A percentile compares a stretch with the other conserved stretches of the same genome.
phyloP scores from a whole-genome alignment of 2,888 invertebrate species.

The Xylota segnis region DNA sequence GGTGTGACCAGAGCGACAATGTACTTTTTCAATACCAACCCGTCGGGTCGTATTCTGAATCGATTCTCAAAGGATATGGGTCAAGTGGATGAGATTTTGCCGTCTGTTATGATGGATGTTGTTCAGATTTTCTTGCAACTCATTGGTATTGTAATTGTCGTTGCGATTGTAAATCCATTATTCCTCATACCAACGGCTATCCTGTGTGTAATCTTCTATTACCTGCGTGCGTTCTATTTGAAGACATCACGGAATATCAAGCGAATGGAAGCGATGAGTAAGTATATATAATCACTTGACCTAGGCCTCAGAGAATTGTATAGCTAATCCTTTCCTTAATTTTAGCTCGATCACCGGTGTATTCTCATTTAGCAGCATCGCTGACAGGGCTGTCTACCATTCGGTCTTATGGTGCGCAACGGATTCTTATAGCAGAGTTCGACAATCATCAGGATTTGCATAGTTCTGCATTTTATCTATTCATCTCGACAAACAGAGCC shows the following conservation, averaged over 20 bases:
- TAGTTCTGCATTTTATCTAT: conserved; percentile 96
- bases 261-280: conserved; percentile 92
- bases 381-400: conserved; percentile 96
- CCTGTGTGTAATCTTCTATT: conserved; percentile 90
- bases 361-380: conserved; percentile 95
- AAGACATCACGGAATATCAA: conserved; percentile 92
- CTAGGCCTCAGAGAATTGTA: background rate
- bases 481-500: conserved; percentile 95
- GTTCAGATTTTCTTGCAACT: conserved; percentile 92
- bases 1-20: conserved; percentile 92
- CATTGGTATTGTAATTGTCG: conserved; percentile 91
- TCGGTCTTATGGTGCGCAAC: conserved; percentile 93
- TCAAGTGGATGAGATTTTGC: conserved; percentile 85
- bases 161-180: conserved; percentile 90
- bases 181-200: conserved; percentile 89
- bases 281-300: conserved; percentile 83
- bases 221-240: conserved; percentile 91
- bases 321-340: background rate
- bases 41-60: conserved; percentile 93
- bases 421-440: conserved; percentile 91
- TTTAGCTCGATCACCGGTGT: conserved; percentile 96
- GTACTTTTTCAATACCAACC: conserved; percentile 95
- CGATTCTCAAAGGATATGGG: conserved; percentile 96
- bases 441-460: conserved; percentile 94
- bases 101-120: conserved; percentile 84